Conservation (phyloP, 2,797 vertebrate species). For the Tolypeutes matacus region DNA sequence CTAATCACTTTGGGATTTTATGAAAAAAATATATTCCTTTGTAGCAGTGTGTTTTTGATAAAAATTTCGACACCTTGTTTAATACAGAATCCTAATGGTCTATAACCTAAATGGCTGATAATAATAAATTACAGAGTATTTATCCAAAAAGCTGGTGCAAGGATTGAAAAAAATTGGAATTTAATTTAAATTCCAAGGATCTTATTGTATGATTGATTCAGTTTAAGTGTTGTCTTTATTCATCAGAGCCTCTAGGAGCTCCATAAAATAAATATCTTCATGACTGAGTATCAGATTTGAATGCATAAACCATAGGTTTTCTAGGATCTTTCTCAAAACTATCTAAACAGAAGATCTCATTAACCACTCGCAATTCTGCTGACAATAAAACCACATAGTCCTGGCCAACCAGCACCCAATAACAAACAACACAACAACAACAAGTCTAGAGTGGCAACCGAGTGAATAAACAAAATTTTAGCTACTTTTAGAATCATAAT, state of each 20-base stretch:
- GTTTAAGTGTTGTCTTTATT: conserved; percentile 43
- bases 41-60: neutral
- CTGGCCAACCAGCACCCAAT: neutral
- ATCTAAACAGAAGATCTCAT: neutral
- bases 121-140: conserved; percentile 14
- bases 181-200: conserved; percentile 30
- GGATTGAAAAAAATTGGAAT: neutral
- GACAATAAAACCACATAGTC: neutral
- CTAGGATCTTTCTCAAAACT: neutral
- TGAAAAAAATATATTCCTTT: conserved; percentile 50
- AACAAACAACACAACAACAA: neutral
- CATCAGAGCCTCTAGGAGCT: neutral
- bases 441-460: neutral
- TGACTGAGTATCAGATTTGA: neutral
- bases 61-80: conserved; percentile 33
- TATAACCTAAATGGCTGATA: neutral
- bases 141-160: neutral
- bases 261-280: neutral
- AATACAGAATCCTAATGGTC: neutral
- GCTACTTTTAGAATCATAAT: neutral
- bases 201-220: neutral
- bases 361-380: neutral
- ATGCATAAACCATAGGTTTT: neutral
- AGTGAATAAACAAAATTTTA: neutral
- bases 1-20: conserved; percentile 37